These are phyloP conservation scores for Chrysaora quinquecirrha DNA, from an alignment of 30 jellyfish, hydroid and myxozoan species.

Conservation along the genomic window DNA sequence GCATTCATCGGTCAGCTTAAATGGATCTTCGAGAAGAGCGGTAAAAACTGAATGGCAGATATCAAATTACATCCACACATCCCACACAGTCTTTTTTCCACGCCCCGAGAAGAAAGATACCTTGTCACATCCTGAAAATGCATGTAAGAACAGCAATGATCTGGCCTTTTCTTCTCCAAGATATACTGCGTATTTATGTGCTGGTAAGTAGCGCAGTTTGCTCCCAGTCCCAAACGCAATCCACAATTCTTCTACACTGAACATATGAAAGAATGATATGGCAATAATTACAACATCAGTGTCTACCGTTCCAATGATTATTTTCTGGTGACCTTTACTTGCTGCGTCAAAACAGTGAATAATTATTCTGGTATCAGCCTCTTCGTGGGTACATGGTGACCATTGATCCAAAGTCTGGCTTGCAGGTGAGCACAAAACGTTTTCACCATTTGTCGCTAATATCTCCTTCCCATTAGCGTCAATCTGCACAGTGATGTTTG, in stretches of 20 bases:
- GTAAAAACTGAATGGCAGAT: constrained; percentile 1
- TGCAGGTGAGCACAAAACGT: constrained; percentile 4
- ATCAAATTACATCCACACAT: constrained; percentile 23
- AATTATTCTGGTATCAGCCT: too few relatives aligned
- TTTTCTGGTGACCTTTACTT: constrained; percentile 18
- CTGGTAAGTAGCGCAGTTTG: constrained; percentile 25
- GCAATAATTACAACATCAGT: too few relatives aligned
- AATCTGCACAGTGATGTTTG: constrained; percentile 19
- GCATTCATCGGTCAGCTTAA: constrained; percentile 30
- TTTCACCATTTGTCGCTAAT: constrained; percentile 19
- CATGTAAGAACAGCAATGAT: constrained; percentile 23
- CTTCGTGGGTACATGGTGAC: constrained; percentile 49
- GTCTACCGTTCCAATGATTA: constrained; percentile 34
- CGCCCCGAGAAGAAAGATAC: constrained; percentile 54
- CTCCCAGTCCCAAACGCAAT: constrained; percentile 18
- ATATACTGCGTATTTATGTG: background rate
- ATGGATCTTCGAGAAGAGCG: constrained; percentile 34
- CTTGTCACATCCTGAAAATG: constrained; percentile 42
- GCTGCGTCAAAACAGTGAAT: constrained; percentile 24
- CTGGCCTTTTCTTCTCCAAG: constrained; percentile 7
- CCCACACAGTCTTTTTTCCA: constrained; percentile 48
- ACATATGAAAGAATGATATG: constrained; percentile 12
- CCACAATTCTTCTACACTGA: constrained; percentile 29
- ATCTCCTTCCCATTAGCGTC: constrained; percentile 14
- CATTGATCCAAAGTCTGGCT: constrained; percentile 9